These are phyloP conservation scores for Clarias pachynema DNA, from an alignment of 2,797 vertebrate species.

Conservation along the genomic window DNA sequence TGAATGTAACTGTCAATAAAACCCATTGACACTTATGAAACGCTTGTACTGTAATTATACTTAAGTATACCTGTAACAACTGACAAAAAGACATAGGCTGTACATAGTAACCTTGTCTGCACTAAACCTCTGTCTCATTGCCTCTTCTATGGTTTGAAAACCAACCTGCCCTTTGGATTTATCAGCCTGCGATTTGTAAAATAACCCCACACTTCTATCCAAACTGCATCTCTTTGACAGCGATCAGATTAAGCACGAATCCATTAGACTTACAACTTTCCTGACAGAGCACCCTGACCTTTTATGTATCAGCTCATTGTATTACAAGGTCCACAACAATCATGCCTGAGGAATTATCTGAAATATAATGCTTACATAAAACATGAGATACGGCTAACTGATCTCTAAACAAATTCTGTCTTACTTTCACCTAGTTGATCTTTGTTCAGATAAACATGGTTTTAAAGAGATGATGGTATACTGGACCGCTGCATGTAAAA, in stretches of 20 bases:
- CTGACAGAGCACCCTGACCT: not conserved
- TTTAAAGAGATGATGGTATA: not conserved
- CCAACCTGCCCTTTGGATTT: not conserved
- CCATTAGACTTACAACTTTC: not conserved
- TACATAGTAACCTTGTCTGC: not conserved
- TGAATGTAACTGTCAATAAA: too few relatives aligned
- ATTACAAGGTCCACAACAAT: conserved; percentile 1
- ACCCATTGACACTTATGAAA: too few relatives aligned
- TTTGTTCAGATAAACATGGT: not conserved
- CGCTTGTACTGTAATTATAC: too few relatives aligned
- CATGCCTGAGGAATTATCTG: not conserved
- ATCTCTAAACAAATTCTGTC: not conserved
- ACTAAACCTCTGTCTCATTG: not conserved
- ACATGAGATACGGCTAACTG: not conserved
- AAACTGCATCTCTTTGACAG: not conserved
- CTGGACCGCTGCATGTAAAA: too few relatives aligned
- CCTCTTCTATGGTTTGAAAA: not conserved
- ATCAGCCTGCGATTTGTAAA: conserved; percentile 6
- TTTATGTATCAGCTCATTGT: not conserved
- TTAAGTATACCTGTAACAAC: too few relatives aligned
- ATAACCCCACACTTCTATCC: not conserved
- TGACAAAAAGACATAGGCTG: too few relatives aligned
- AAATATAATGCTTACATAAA: not conserved
- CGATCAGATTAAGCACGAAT: not conserved
- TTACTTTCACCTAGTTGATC: not conserved